Base-by-base conservation (phyloP, 2,113 vertebrate genomes). In the Xiphophorus hellerii region DNA sequence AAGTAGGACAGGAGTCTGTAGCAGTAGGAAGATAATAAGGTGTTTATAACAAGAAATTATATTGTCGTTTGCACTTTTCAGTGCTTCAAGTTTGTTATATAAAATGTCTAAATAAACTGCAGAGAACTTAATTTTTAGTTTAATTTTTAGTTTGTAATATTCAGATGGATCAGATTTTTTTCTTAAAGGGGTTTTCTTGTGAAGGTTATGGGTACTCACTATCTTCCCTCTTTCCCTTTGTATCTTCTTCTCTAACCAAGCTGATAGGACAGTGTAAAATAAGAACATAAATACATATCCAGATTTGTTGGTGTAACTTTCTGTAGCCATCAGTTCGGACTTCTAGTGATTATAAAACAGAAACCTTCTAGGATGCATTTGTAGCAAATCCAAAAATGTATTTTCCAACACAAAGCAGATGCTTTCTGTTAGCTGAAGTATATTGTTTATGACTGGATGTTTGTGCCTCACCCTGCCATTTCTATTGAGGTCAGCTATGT, bases 401-500 rank as follows among this genome's bases (percentile, higher is more conserved):
- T 83, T 73, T 78, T n/a, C 25, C 25, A 58, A 71, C 58, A 35
- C 71, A 58, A 64, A 76, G 61, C 77, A 83, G 77, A 89, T 74
- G 83, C 64, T 74, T 82, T 77, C 84, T 74, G 80, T 88, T 74
- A 39, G 44, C 33, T 0, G 58, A 81, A 74, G 71, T 81, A 61
- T 62, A 81, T 73, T 71, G 69, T 81, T 79, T 84, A 66, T 81
- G 69, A 76, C 73, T 77, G 72, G 10, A 60, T 67, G 27, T 80
- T 54, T 13, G 62, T 68, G 69, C 44, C 74, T 81, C 44, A 72
- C 54, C 33, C 73, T 81, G 84, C 39, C 81, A 84, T 84, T 83
- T 80, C 31, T 80, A 81, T 80, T 83, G 62, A 77, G 77, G 83
- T 84, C 76, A 86, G 66, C 62, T 54, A 75, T 80, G 76, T 84